These are phyloP conservation scores for Acrossocheilus wenchowensis DNA, from an alignment of 2,797 vertebrate species.

Conservation along the genomic window DNA sequence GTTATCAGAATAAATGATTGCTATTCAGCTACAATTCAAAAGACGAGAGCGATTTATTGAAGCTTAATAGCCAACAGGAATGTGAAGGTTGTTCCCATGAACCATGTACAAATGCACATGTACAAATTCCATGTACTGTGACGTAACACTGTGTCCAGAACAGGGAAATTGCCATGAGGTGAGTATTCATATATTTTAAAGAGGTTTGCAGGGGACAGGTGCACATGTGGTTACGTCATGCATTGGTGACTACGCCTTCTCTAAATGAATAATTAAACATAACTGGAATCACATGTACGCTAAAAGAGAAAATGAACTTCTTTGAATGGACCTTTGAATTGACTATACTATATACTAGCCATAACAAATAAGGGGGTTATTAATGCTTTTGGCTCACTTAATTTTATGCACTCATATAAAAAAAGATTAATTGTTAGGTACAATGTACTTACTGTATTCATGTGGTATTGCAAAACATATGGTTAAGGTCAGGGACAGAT, in stretches of 20 bases:
- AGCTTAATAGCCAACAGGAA: neutral
- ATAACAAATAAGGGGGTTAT: neutral
- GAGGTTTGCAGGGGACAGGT: neutral
- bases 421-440: neutral
- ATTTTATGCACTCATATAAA: neutral
- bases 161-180: neutral
- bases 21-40: neutral
- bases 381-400: neutral
- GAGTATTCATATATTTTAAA: neutral
- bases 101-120: too few species aligned
- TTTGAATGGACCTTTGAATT: neutral
- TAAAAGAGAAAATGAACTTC: neutral
- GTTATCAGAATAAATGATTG: constrained; percentile 8
- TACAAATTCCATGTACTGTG: neutral
- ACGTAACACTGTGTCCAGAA: neutral
- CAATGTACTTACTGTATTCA: constrained; percentile 29
- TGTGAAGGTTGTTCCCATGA: neutral
- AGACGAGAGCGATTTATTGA: constrained; percentile 17
- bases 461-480: neutral
- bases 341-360: neutral
- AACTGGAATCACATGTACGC: neutral
- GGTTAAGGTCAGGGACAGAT: neutral
- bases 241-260: neutral
- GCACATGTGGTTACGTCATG: neutral
- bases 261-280: constrained; percentile 32